phyloP scores from a whole-genome alignment of 1,140 invertebrate species.

The Rhynchophorus ferrugineus region DNA sequence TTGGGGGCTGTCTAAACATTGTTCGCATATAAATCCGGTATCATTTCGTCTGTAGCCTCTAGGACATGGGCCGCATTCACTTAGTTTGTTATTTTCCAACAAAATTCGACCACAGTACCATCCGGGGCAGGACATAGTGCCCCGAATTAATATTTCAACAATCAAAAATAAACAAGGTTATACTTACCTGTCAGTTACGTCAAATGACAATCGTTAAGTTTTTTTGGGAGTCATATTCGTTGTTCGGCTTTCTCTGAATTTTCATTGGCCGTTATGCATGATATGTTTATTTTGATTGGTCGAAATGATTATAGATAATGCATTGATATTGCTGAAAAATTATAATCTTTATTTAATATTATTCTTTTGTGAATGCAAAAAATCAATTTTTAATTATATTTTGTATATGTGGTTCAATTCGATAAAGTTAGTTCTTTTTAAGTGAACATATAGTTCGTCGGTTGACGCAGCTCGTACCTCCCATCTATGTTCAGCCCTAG shows the following conservation, averaged over 20 bases:
- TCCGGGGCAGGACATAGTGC: conserved; percentile 61
- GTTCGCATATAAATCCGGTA: conserved; percentile 59
- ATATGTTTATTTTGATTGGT: conserved; percentile 1
- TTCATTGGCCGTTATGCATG: neutral
- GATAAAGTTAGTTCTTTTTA: conserved; percentile 15
- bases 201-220: conserved; percentile 14
- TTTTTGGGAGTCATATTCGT: conserved; percentile 2
- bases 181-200: conserved; percentile 5
- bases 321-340: neutral
- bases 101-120: conserved; percentile 74
- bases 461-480: conserved; percentile 29
- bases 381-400: no score
- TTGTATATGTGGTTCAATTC: neutral
- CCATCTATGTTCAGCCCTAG: conserved; percentile 44
- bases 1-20: conserved; percentile 65
- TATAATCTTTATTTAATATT: no score
- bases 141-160: neutral
- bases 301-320: neutral
- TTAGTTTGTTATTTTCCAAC: conserved; percentile 59
- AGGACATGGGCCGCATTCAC: conserved; percentile 78
- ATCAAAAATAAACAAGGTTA: no score
- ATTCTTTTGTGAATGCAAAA: no score
- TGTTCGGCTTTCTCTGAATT: neutral
- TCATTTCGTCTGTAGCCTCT: conserved; percentile 65
- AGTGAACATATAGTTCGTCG: neutral